Evolutionary conservation across 2,888 invertebrate species (phyloP), one percentile per base, ranked within the genome.

Genomic region (Apotomis betuletana): DNA sequence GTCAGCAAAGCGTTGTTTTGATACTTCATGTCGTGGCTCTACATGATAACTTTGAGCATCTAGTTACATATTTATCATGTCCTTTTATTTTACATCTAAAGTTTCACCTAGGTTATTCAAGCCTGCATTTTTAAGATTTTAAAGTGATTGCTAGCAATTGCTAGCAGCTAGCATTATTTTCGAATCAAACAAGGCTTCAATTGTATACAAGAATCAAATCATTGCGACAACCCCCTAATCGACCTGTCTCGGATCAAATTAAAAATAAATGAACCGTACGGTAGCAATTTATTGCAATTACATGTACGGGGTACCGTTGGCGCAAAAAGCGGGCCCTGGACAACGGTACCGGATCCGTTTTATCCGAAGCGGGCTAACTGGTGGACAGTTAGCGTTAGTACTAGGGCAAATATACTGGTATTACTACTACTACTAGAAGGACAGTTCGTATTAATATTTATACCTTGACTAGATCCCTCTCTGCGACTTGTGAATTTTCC

Each of bases 231-330:
- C 13, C 13, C 15, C 49, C 12, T 13, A 67, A 59, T 51, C 38
- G 38, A 38, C 13, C 51, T 51, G 58, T 13, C 15, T 67, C 51
- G 8, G 38, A 41, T 38, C 13, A 59, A 67, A 77, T 78, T 77
- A 75, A 75, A 76, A 78, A 78, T 79, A 78, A 78, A 80, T 77
- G 77, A 78, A 77, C 76, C 49, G 65, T 73, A 80, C 75, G 64
- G 76, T 75, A 77, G 79, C 79, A 80, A 83, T 84, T 82, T 78
- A 80, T 78, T 77, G 78, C 81, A 81, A 80, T 81, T 81, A 79
- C 78, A 77, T 75, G 77, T 77, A 74, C 65, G 57, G 73, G 27
- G 58, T 63, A 65, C 74, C 69, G 74, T 74, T 73, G 67, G 41
- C 12, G 52, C 54, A 63, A 72, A 70, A 73, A 70, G 70, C 67